A percentile compares a stretch with the other conserved stretches of the same genome.
phyloP scores from a whole-genome alignment of 2,113 vertebrate genomes.

The Galbula dea region DNA sequence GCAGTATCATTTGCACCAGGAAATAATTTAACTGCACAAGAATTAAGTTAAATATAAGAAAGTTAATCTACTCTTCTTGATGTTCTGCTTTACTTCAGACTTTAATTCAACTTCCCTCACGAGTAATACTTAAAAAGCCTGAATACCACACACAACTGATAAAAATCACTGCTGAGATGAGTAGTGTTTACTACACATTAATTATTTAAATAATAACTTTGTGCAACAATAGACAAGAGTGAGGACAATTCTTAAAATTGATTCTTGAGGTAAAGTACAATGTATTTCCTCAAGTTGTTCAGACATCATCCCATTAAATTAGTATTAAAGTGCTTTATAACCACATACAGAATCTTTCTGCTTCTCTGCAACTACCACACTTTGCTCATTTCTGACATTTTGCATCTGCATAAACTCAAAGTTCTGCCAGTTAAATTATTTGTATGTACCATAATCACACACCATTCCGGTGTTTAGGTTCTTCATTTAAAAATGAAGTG shows the following conservation, averaged over 20 bases:
- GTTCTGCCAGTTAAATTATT: background rate
- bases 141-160: background rate
- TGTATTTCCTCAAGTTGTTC: slow-evolving; percentile 26
- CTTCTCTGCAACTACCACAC: background rate
- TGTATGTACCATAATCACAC: background rate
- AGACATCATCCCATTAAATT: slow-evolving; percentile 30
- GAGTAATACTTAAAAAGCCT: background rate
- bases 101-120: background rate
- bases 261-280: slow-evolving; percentile 21
- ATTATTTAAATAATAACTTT: slow-evolving; percentile 23
- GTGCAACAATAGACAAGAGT: background rate
- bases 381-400: background rate
- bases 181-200: slow-evolving; percentile 8
- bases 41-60: background rate
- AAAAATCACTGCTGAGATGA: background rate
- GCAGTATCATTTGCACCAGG: slow-evolving; percentile 6
- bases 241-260: background rate
- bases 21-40: slow-evolving; percentile 23
- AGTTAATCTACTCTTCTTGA: background rate
- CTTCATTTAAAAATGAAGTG: background rate
- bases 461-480: background rate
- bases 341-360: background rate
- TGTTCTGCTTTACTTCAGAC: background rate
- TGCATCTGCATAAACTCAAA: background rate
- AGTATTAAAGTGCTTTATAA: slow-evolving; percentile 47